phyloP scores from a whole-genome alignment of 1,140 invertebrate species.

The Aphelenchoides avenae region DNA sequence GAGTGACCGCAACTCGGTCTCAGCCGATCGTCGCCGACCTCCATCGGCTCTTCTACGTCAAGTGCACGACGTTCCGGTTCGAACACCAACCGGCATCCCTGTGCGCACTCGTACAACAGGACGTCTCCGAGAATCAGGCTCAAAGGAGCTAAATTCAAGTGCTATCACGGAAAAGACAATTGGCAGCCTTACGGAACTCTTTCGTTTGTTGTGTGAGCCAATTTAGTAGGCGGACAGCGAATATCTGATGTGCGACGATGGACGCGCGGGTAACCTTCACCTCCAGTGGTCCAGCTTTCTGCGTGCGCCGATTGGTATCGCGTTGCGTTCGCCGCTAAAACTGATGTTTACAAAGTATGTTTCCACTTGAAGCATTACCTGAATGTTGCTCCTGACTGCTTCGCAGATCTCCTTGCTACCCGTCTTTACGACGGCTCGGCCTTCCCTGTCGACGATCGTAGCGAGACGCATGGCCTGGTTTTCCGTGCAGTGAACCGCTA shows the following conservation, averaged over 20 bases:
- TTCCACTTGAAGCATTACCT: constrained; percentile 17
- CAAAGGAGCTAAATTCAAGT: constrained; percentile 55
- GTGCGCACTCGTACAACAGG: constrained; percentile 42
- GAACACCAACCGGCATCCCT: too few relatives aligned
- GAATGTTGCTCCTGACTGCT: constrained; percentile 39
- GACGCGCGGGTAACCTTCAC: constrained; percentile 45
- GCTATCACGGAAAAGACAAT: background rate
- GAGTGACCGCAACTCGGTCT: constrained; percentile 22
- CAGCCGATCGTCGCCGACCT: background rate
- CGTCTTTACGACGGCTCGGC: constrained; percentile 40
- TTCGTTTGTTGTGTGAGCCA: constrained; percentile 46
- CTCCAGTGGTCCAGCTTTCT: constrained; percentile 46
- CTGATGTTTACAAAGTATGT: background rate
- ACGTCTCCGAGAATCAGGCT: constrained; percentile 47
- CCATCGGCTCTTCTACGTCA: background rate
- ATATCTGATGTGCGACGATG: constrained; percentile 38
- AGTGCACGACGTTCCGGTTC: constrained; percentile 18
- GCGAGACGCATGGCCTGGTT: constrained; percentile 53
- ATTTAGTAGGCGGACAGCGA: constrained; percentile 39
- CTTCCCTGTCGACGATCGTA: constrained; percentile 56
- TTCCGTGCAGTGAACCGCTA: constrained; percentile 41
- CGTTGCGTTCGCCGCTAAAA: constrained; percentile 40
- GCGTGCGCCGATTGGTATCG: constrained; percentile 48
- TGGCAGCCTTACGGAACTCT: constrained; percentile 34
- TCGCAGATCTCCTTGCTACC: constrained; percentile 41